Evolutionary conservation across 1,140 invertebrate species (phyloP), one percentile per base, ranked within the genome.

Genomic region (Marisa cornuarietis): DNA sequence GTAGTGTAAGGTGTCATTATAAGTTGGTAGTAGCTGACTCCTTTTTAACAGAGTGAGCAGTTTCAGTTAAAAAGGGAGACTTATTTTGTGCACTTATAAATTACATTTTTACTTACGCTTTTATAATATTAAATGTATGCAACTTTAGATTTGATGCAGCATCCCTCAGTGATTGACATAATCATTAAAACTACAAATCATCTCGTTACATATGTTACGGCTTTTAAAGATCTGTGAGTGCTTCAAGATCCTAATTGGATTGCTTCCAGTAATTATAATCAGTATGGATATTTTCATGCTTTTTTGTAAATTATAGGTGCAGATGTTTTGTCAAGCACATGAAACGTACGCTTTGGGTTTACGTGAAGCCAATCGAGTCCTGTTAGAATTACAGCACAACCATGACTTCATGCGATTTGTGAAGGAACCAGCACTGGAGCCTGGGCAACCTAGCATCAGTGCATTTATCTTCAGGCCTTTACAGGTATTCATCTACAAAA

Each of bases 311-410:
- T 77, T 84, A 7, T 58, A 87, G 86, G 82, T 88, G 26, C 87
- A 89, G 74, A 87, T 89, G 87, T 76, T 89, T 24, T 86, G 86
- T 71, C 87, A 89, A 78, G 87, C 87, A 16, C 88, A 89, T 76
- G 86, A 89, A 22, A 77, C 85, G 31, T 89, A 89, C 71, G 84
- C 88, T 16, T 81, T 83, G 52, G 88, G 88, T 58, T 81, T 89
- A n/a, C 76, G 79, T 22, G 80, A 83, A 52, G 86, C 87, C 63
- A 88, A 88, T 76, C 71, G 81, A 8, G 69, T 85, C 0, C 71
- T 89, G 68, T 80, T 8, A 58, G 86, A 88, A 24, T 80, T 88
- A 3, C 73, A 85, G 22, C 84, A 82, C 76, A 83, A 80, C 74
- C 66, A 82, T 75, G 87, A 89, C 76, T 89, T 89, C 78, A 78